Base-by-base conservation (phyloP, 2,113 vertebrate species). In the Lates calcarifer region DNA sequence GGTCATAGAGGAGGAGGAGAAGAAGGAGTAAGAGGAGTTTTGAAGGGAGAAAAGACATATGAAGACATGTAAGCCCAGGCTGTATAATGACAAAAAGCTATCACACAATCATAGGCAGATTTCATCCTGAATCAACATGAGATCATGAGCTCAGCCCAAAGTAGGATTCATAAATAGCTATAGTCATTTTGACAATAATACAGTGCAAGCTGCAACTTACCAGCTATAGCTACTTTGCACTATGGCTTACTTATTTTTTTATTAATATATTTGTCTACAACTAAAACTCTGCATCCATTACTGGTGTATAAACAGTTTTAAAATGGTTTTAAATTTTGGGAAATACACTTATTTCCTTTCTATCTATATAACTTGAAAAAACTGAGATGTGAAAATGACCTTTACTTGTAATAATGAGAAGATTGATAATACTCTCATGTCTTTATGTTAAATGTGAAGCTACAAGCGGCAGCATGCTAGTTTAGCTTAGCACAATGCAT, bases 1-100 rank as follows among this genome's bases (percentile, higher is more conserved):
- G 81, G 56, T 51, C 69, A 37, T 15, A 51, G 53, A 62, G 37
- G 39, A 66, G 39, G 55, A 72, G 47, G 69, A 91, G 73, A n/a
- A 69, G 51, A 26, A 64, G 43, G 24, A 69, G 13, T 29, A 55
- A 39, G 28, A 41, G 43, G 26, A 53, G 26, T 22, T 15, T 35
- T 20, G 26, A n/a, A 24, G 20, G 29, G 17, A 56, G 9, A 15
- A 26, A 28, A 56, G 1, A 56, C 2, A 28, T 15, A 39, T 10
- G 1, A 49, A 3, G 37, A 53, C 5, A 57, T 35, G 15, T 70
- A 37, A 61, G n/a, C n/a, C 67, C 39, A 67, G 9, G 39, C 65
- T 49, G 39, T 9, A 31, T 75, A 12, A 31, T 53, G 43, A 33
- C 51, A 41, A 33, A 67, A 76, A 76, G 24, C 65, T 39, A 74